Base-by-base conservation (phyloP, 2,797 vertebrate species). In the Chrosomus eos region DNA sequence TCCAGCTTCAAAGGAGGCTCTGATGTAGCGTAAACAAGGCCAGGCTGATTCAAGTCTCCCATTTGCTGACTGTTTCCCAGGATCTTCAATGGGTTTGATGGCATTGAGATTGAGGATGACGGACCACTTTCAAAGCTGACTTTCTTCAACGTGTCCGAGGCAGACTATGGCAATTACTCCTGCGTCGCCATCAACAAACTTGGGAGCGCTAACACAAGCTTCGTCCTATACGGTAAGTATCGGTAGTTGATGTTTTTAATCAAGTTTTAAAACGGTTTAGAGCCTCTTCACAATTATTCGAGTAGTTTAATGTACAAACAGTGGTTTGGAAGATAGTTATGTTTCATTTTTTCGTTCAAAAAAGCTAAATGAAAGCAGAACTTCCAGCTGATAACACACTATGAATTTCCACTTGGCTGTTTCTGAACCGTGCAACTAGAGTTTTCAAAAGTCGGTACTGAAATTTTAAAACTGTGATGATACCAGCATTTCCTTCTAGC, bases 121-220 rank as follows among this genome's bases (percentile, higher is more conserved):
- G 97, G 97, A 21, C 96, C 93, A 0, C 90, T 97, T 87, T 99
- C 98, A 1, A 96, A 95, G 10, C 93, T 99, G 93, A 98, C 96
- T 16, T 99, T 99, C 93, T 97, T 96, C 92, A 99, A 99, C 0
- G 97, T 99, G 81, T 97, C 98, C 1, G 97, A 99, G 86, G 95
- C 94, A 76, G 98, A 99, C 92, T 99, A 99, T 0, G 97, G 98
- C 66, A 99, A 99, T 94, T 99, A 98, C 89, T 98, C 97, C 1
- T 99, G 98, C 0, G 94, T 99, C 84, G 98, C 98, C 84, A 93
- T 93, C 2, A 99, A 99, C 95, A 96, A 97, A 93, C 96, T 99
- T 31, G 98, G 98, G 31, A 97, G 92, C 88, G 96, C 96, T 88
- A 98, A 97, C 1, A 97, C 97, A 90, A 98, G 95, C 93, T 96